phyloP scores from a whole-genome alignment of 1,140 invertebrate species.

The Papilio xuthus region DNA sequence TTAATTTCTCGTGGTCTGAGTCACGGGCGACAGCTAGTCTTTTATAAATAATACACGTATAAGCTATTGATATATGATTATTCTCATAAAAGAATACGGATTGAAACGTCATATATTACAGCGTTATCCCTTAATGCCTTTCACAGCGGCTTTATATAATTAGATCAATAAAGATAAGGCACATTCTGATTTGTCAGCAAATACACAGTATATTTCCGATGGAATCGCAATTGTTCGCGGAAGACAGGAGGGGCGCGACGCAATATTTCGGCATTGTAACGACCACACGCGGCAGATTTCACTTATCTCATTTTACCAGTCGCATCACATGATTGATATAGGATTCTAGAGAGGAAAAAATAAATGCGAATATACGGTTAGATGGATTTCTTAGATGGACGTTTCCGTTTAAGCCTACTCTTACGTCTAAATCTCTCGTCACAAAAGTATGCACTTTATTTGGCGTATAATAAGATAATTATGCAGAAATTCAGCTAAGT shows the following conservation, averaged over 20 bases:
- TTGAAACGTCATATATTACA: not conserved
- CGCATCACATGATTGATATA: conserved; percentile 5
- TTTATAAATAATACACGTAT: no score
- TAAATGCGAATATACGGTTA: not conserved
- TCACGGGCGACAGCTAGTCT: no score
- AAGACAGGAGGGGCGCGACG: not conserved
- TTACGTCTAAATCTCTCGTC: no score
- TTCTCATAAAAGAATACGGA: not conserved
- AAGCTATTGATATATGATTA: no score
- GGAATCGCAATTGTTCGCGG: not conserved
- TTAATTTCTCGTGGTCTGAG: no score
- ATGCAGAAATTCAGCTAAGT: conserved; percentile 48
- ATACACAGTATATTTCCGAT: conserved; percentile 21
- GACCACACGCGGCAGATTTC: conserved; percentile 2
- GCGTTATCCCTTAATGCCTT: not conserved
- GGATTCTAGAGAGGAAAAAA: not conserved
- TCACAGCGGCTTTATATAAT: conserved; percentile 6
- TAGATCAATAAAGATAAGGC: conserved; percentile 35
- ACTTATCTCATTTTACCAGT: conserved; percentile 19
- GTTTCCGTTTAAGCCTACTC: no score
- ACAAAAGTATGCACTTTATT: no score
- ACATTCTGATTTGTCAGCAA: conserved; percentile 29
- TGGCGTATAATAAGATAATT: not conserved
- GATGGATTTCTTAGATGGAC: not conserved
- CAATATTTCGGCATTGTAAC: not conserved